Base-by-base conservation (phyloP, 2,888 invertebrate genomes). In the Serrognathus titanus region DNA sequence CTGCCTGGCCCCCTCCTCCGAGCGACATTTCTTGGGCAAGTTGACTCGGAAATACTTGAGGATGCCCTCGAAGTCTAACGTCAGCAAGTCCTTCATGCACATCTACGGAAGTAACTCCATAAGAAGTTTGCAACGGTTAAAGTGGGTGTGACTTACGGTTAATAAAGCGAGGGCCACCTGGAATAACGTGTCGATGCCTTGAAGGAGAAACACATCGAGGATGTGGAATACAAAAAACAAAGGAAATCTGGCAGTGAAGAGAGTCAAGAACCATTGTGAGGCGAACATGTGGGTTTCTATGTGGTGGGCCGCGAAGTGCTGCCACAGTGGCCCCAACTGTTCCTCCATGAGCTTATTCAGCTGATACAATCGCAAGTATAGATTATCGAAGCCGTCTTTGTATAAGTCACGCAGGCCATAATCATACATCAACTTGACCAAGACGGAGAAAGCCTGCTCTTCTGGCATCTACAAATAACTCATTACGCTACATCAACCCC, bases 231-330 rank as follows among this genome's bases (percentile, higher is more conserved):
- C 88, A 80, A 98, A 88, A 71, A 91, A 94, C 39, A 99, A 82
- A 0, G 99, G 99, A 79, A 99, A 99, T 71, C 98, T 89, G 36
- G 99, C 98, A 1, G 99, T 99, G 81, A 96, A 99, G n/a, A 99
- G 83, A 0, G 99, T 99, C 52, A 99, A 86, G 82, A 99, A 98
- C 99, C 99, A 99, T 79, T 99, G 99, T 4, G 95, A 96, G 16
- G 98, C 98, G 76, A 94, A 99, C 97, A 97, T 98, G 80, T 99
- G 98, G 31, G 94, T 91, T 78, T 99, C 98, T 48, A 99, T 89
- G 62, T 80, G 80, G 83, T 88, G 85, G 79, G 88, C 88, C 66
- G 83, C 83, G 78, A 94, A 93, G 74, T 94, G 94, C 57, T 87
- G 87, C 71, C 89, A 88, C 55, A 94, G 77, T 59, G 92, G 89